These are phyloP conservation scores for Limonius californicus DNA, from an alignment of 1,140 invertebrate species.

Conservation along the genomic window DNA sequence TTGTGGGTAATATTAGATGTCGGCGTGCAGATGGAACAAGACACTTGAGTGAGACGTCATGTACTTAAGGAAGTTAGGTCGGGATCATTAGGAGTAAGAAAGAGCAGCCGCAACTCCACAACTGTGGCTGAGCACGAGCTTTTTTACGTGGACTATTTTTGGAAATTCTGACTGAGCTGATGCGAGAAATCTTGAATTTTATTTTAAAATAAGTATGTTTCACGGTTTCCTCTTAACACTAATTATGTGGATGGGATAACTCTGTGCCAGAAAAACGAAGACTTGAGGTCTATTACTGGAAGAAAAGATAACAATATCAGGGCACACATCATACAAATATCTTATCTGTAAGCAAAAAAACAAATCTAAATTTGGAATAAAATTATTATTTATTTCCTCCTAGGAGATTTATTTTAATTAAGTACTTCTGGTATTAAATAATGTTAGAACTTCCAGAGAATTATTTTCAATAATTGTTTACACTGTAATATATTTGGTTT, in stretches of 20 bases:
- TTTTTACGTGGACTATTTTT: constrained; percentile 22
- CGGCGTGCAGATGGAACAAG: not conserved
- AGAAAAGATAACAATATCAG: too few species aligned
- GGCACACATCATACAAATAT: too few species aligned
- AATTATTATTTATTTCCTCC: too few species aligned
- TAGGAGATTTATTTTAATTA: too few species aligned
- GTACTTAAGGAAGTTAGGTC: constrained; percentile 3
- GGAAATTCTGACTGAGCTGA: constrained; percentile 15
- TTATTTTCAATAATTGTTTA: too few species aligned
- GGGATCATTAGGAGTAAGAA: constrained; percentile 7
- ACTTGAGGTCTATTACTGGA: too few species aligned
- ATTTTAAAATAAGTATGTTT: constrained; percentile 16
- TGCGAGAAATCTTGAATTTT: constrained; percentile 21
- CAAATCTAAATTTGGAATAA: too few species aligned
- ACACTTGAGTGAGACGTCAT: constrained; percentile 14
- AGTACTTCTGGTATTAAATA: too few species aligned
- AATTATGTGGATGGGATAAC: constrained; percentile 21
- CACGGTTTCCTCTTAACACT: constrained; percentile 18
- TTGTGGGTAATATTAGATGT: constrained; percentile 15
- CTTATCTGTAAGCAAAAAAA: too few species aligned
- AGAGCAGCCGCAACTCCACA: constrained; percentile 19
- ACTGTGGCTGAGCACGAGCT: constrained; percentile 11
- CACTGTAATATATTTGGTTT: too few species aligned
- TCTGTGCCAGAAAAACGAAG: too few species aligned
- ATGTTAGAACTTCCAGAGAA: too few species aligned